A percentile compares a stretch with the other conserved stretches of the same genome.
Conservation (phyloP, 2,113 vertebrate species). For the Marcusenius ussheri region DNA sequence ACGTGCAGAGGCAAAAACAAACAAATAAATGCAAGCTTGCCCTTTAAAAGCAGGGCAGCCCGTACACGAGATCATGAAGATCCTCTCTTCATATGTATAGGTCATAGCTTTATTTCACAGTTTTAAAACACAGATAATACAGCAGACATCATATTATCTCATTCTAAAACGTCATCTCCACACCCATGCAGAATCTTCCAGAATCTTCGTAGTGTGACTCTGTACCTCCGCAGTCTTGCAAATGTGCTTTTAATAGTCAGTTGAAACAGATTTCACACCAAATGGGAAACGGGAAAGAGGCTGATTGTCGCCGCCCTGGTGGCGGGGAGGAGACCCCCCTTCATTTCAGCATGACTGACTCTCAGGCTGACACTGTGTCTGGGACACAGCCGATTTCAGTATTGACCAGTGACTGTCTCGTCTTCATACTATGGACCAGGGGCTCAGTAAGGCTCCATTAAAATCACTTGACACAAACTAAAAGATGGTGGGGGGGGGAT, state of each 20-base stretch:
- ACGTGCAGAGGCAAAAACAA: background rate
- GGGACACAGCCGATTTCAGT: constrained; percentile 15
- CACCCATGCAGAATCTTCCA: background rate
- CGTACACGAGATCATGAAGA: background rate
- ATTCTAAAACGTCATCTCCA: constrained; percentile 15
- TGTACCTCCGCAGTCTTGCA: constrained; percentile 22
- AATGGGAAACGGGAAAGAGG: background rate
- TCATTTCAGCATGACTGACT: background rate
- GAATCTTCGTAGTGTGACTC: constrained; percentile 20
- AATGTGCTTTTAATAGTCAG: background rate
- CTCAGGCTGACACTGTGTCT: constrained; percentile 18
- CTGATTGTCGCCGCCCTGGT: background rate
- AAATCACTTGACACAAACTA: background rate
- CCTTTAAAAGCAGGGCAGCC: background rate
- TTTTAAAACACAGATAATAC: constrained; percentile 40
- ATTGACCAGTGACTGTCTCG: constrained; percentile 10
- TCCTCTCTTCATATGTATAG: constrained; percentile 24
- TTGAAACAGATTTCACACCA: constrained; percentile 16
- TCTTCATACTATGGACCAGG: constrained; percentile 16
- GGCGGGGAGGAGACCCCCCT: too few species aligned
- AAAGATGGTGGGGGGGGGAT: constrained; percentile 23
- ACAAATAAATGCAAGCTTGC: background rate
- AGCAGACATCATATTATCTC: constrained; percentile 45
- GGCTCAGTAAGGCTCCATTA: constrained; percentile 15
- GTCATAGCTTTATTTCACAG: constrained; percentile 66